These are phyloP conservation scores for Asobara japonica DNA, from an alignment of 1,140 invertebrate species.

Conservation along the genomic window DNA sequence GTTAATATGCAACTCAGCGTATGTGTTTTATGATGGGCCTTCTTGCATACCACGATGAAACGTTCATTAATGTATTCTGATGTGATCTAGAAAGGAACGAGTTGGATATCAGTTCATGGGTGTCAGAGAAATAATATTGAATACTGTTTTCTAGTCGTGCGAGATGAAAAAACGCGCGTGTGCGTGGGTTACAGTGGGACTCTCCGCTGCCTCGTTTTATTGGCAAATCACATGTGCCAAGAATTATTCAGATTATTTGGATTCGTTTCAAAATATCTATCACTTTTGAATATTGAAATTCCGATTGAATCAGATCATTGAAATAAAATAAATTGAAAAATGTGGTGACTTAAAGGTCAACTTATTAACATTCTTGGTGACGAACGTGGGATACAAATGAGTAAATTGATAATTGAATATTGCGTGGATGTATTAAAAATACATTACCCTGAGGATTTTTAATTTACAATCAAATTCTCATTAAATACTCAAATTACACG, in stretches of 20 bases:
- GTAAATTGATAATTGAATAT: not conserved
- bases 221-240: not conserved
- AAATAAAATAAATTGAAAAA: slow-evolving; percentile 2
- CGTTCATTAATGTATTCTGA: slow-evolving; percentile 2
- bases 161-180: not conserved
- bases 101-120: slow-evolving; percentile 7
- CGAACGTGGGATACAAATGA: not conserved
- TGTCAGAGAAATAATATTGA: slow-evolving; percentile 5
- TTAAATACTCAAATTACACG: not conserved
- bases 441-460: not conserved
- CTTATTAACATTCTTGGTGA: not conserved
- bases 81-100: slow-evolving; percentile 15
- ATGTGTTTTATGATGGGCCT: slow-evolving; percentile 10
- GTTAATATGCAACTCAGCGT: not conserved
- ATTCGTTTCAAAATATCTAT: not conserved
- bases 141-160: not conserved
- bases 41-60: slow-evolving; percentile 13
- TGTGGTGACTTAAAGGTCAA: not conserved
- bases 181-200: not conserved
- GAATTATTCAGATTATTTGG: slow-evolving; percentile 13
- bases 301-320: slow-evolving; percentile 4
- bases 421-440: not conserved
- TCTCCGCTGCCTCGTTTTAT: not conserved
- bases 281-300: not conserved
- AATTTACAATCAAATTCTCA: not conserved